phyloP scores from a whole-genome alignment of 1,140 invertebrate species.

The Ceratosolen fusciceps region DNA sequence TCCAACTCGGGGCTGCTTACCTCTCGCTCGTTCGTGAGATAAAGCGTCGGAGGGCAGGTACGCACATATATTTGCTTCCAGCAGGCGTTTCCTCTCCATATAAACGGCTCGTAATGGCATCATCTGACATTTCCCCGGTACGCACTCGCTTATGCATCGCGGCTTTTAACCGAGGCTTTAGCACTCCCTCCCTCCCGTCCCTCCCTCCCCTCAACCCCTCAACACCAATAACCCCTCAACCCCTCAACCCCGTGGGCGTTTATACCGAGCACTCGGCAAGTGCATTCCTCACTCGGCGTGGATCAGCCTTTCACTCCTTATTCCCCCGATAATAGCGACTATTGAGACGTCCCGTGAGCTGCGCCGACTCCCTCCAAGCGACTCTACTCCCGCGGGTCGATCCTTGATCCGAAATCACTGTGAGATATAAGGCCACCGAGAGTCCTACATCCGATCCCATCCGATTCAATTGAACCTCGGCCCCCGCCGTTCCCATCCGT shows the following conservation, averaged over 20 bases:
- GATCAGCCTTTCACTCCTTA: constrained; percentile 32
- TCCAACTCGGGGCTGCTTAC: not conserved
- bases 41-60: constrained; percentile 20
- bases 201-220: too few species aligned
- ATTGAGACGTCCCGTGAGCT: too few species aligned
- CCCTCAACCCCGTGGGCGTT: not conserved
- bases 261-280: constrained; percentile 32
- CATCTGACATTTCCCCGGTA: constrained; percentile 31
- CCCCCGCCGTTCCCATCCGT: too few species aligned
- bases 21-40: constrained; percentile 10
- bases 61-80: not conserved
- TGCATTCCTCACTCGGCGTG: not conserved
- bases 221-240: too few species aligned
- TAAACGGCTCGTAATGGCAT: constrained; percentile 44
- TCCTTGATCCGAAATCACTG: too few species aligned
- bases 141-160: constrained; percentile 12
- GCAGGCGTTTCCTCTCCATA: constrained; percentile 20
- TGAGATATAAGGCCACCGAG: too few species aligned
- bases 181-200: too few species aligned
- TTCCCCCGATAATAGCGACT: too few species aligned
- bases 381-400: too few species aligned
- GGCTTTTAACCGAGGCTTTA: constrained; percentile 8
- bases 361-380: too few species aligned
- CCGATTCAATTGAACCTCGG: too few species aligned
- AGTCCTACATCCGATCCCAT: too few species aligned